Percentiles rank a stretch among this genome's conserved stretches.
Conservation (phyloP, 2,888 invertebrate species). For the Sisyra nigra region DNA sequence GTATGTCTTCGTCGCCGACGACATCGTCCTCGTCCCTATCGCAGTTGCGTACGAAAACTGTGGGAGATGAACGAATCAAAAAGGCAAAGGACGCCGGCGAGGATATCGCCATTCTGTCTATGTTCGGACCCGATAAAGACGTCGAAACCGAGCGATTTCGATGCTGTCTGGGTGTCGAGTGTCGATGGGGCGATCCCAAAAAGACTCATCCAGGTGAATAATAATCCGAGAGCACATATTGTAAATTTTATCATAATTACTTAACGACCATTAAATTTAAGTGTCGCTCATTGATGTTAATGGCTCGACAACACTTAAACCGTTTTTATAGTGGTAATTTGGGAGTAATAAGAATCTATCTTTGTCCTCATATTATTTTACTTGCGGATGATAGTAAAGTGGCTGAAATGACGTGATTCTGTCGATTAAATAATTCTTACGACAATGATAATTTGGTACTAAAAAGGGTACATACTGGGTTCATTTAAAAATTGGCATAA, state of each 20-base stretch:
- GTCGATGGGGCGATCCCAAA: conserved; percentile 59
- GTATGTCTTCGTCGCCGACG: not conserved
- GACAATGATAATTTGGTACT: too few species aligned
- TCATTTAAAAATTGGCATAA: too few species aligned
- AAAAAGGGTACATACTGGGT: too few species aligned
- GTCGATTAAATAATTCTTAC: too few species aligned
- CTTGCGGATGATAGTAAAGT: too few species aligned
- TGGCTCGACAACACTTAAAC: not conserved
- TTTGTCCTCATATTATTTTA: too few species aligned
- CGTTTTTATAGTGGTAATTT: too few species aligned
- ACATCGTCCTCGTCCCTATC: not conserved
- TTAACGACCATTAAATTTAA: conserved; percentile 2
- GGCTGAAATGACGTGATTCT: too few species aligned
- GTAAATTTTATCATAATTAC: not conserved
- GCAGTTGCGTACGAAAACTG: conserved; percentile 53
- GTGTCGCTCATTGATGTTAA: conserved; percentile 1
- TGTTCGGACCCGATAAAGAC: conserved; percentile 48
- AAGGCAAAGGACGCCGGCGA: conserved; percentile 69
- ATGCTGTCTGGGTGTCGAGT: conserved; percentile 59
- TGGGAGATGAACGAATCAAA: conserved; percentile 67
- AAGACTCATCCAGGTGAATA: conserved; percentile 60
- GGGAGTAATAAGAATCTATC: too few species aligned
- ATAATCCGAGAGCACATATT: too few species aligned
- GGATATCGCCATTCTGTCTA: conserved; percentile 74
- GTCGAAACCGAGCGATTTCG: conserved; percentile 49